Percentiles rank a stretch among this genome's conserved stretches.
phyloP scores from a whole-genome alignment of 2,888 invertebrate genomes.

The Xanthostigma xanthostigma region DNA sequence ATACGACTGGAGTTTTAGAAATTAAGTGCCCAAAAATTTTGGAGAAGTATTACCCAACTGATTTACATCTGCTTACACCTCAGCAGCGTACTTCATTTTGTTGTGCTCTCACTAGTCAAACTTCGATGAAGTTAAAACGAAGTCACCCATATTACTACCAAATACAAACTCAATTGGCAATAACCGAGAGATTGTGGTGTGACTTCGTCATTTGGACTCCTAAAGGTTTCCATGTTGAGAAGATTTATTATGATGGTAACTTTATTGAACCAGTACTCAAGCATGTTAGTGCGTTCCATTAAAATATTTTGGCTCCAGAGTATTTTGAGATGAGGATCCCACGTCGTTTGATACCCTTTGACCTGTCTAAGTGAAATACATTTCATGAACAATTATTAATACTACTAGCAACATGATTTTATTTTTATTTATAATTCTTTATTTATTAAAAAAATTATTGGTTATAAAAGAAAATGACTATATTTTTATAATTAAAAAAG shows the following conservation, averaged over 20 bases:
- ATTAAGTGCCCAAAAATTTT: conserved; percentile 13
- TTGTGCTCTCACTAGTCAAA: conserved; percentile 3
- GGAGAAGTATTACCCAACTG: conserved; percentile 9
- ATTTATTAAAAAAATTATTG: neutral
- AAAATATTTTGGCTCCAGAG: conserved; percentile 13
- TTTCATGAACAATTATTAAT: conserved; percentile 2
- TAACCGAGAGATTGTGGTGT: conserved; percentile 13
- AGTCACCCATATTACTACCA: conserved; percentile 14
- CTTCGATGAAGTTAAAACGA: conserved; percentile 9
- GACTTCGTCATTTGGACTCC: conserved; percentile 14
- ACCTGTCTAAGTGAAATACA: conserved; percentile 6
- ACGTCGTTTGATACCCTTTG: conserved; percentile 10
- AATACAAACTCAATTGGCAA: conserved; percentile 13
- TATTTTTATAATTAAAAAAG: conserved; percentile 3
- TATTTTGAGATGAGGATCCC: conserved; percentile 14
- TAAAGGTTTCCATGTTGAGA: conserved; percentile 9
- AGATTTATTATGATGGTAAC: conserved; percentile 9
- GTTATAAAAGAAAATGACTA: neutral
- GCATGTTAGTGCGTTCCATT: conserved; percentile 10
- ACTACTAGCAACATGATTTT: neutral
- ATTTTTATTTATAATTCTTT: neutral
- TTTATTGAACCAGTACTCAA: conserved; percentile 9
- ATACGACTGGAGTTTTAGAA: conserved; percentile 8
- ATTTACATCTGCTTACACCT: conserved; percentile 9
- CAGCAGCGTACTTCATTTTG: conserved; percentile 11